These are phyloP conservation scores for Paraplagusia blochii DNA, from an alignment of 2,113 vertebrate species.

Conservation along the genomic window DNA sequence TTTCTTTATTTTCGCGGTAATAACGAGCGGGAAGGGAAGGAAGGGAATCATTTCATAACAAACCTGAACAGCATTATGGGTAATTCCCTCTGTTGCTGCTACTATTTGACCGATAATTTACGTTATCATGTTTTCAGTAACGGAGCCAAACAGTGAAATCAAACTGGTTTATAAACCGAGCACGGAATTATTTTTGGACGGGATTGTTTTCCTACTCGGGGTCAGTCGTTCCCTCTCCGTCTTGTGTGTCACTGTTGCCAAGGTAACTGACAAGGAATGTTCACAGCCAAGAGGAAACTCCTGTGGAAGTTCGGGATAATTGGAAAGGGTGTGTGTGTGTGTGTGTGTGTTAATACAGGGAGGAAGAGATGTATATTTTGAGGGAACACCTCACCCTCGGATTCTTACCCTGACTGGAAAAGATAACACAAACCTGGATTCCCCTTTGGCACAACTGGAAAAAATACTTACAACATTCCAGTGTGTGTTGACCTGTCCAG, in stretches of 20 bases:
- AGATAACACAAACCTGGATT: constrained; percentile 65
- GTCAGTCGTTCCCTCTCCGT: constrained; percentile 12
- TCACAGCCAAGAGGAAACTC: constrained; percentile 71
- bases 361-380: constrained; percentile 70
- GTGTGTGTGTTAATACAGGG: constrained; percentile 30
- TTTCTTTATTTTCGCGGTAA: too few relatives aligned
- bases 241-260: constrained; percentile 21
- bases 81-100: neutral
- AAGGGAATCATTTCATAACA: too few relatives aligned
- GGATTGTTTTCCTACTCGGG: constrained; percentile 12
- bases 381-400: constrained; percentile 67
- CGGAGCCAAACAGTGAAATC: constrained; percentile 16
- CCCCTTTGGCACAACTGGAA: constrained; percentile 55
- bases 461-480: constrained; percentile 21
- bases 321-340: constrained; percentile 51
- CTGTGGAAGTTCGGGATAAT: constrained; percentile 71
- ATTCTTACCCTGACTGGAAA: constrained; percentile 64
- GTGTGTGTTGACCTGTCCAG: neutral
- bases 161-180: constrained; percentile 26
- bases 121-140: neutral
- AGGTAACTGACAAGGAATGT: constrained; percentile 63
- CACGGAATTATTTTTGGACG: constrained; percentile 6
- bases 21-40: too few relatives aligned
- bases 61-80: too few relatives aligned
- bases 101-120: neutral